Percentiles rank a stretch among this genome's conserved stretches.
Evolutionary conservation across 1,140 invertebrate species (phyloP).

Genomic region (Pemphigus obesinymphae): DNA sequence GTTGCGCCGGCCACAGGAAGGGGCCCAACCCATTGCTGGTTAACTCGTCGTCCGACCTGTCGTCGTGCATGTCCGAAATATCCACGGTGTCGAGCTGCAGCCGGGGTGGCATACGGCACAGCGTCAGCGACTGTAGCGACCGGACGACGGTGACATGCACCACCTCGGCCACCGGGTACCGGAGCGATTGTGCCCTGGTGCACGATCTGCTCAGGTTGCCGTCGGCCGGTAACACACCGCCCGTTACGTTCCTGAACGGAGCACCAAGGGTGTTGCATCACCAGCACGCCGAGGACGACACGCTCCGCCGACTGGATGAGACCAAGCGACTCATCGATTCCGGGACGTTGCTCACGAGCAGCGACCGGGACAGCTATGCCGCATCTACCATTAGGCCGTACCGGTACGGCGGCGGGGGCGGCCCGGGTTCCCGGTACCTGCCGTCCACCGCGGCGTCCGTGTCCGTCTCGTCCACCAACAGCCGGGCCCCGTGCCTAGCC

Average conservation of each 20-base stretch:
- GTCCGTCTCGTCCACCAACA: conserved; percentile 53
- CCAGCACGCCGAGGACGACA: conserved; percentile 3
- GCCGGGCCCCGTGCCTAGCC: conserved; percentile 50
- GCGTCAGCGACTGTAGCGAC: conserved; percentile 44
- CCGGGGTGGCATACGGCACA: conserved; percentile 41
- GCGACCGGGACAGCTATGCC: neutral
- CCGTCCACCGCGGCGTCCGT: conserved; percentile 50
- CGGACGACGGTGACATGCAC: neutral
- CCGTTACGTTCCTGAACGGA: conserved; percentile 43
- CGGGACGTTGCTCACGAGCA: conserved; percentile 21
- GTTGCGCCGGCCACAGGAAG: conserved; percentile 21
- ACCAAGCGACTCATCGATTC: conserved; percentile 34
- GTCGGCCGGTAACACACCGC: conserved; percentile 34
- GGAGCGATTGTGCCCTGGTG: conserved; percentile 42
- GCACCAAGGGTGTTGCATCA: neutral
- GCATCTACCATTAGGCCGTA: conserved; percentile 15
- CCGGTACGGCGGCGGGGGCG: neutral
- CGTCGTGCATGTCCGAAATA: conserved; percentile 46
- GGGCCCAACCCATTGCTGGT: conserved; percentile 36
- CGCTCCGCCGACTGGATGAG: conserved; percentile 28
- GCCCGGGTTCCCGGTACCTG: conserved; percentile 10
- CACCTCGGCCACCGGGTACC: neutral
- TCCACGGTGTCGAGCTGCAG: conserved; percentile 44
- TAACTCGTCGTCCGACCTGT: conserved; percentile 45
- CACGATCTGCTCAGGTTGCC: conserved; percentile 44